These are phyloP conservation scores for Austrolebias charrua DNA, from an alignment of 2,797 vertebrate genomes.

Conservation along the genomic window DNA sequence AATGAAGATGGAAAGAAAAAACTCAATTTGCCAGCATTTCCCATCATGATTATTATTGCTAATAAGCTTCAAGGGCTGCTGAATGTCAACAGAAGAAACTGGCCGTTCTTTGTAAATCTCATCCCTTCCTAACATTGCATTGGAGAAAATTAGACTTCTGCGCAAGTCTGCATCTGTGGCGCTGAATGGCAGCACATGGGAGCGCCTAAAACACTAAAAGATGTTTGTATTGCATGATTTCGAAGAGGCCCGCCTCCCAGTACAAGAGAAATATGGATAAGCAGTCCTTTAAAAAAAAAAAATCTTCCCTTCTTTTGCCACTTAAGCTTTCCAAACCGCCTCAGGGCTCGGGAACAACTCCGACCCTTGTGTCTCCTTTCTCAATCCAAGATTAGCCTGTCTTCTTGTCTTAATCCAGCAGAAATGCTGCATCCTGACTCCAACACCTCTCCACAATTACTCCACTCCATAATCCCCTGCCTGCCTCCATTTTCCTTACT, in stretches of 20 bases:
- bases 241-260: constrained; percentile 47
- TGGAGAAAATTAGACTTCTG: constrained; percentile 33
- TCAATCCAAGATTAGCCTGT: constrained; percentile 84
- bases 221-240: constrained; percentile 42
- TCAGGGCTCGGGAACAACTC: constrained; percentile 77
- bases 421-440: constrained; percentile 84
- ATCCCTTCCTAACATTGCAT: constrained; percentile 14
- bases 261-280: constrained; percentile 71
- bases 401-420: constrained; percentile 85
- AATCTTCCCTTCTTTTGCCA: constrained; percentile 61
- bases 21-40: constrained; percentile 57
- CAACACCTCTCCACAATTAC: constrained; percentile 86
- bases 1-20: constrained; percentile 34
- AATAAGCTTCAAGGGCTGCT: constrained; percentile 68
- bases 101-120: constrained; percentile 44
- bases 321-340: constrained; percentile 78
- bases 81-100: constrained; percentile 61
- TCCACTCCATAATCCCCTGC: constrained; percentile 82
- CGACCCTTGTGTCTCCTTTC: constrained; percentile 78
- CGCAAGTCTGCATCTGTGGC: constrained; percentile 24
- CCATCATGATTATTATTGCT: constrained; percentile 63
- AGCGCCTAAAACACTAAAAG: constrained; percentile 44
- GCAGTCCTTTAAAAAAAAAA: too few species aligned
- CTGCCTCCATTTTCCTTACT: constrained; percentile 80
- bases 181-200: constrained; percentile 38